Base-by-base conservation (phyloP, 2,888 invertebrate species). In the Villa cingulata region DNA sequence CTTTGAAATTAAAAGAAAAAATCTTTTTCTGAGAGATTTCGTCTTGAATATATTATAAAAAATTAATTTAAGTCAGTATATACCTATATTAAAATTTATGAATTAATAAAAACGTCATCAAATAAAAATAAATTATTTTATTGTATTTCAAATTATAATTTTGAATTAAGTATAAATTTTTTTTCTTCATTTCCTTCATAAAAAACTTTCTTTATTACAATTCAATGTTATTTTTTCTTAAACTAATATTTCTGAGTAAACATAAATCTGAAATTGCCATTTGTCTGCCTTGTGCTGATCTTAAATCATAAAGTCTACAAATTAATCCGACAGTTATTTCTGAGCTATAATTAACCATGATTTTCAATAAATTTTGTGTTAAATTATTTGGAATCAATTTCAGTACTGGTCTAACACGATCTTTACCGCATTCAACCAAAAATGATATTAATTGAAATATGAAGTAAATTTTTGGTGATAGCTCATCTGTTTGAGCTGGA, bases 231-330 rank as follows among this genome's bases (percentile, higher is more conserved):
- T 63, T 55, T 46, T 63, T 60, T 48, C 63, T 57, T 54, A 86
- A 70, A 57, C 79, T 76, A 72, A 87, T 85, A 69, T 89, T 89
- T 53, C 88, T 75, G 58, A 88, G 75, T 59, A 91, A 77, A 64
- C 91, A 90, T 49, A 94, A 72, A 66, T 90, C 90, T 59, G 88
- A 78, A 1, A 91, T 88, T 46, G 89, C 88, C 49, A 86, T 81
- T 62, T 86, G 86, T 48, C 91, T 76, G 2, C 92, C 90, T 46
- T 77, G 75, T 18, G 76, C 68, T 18, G 81, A 79, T 43, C 80
- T 75, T 42, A 90, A 74, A 67, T 91, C 90, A 65, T 92, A 87
- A 51, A 70, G 59, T 47, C 70, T 64, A 43, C 18, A 71, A 57
- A 69, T 64, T 18, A 69, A 57, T 2, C 69, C 69, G 3, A 65